These are phyloP conservation scores for Cactoblastis cactorum DNA, from an alignment of 2,888 invertebrate species.

Conservation along the genomic window DNA sequence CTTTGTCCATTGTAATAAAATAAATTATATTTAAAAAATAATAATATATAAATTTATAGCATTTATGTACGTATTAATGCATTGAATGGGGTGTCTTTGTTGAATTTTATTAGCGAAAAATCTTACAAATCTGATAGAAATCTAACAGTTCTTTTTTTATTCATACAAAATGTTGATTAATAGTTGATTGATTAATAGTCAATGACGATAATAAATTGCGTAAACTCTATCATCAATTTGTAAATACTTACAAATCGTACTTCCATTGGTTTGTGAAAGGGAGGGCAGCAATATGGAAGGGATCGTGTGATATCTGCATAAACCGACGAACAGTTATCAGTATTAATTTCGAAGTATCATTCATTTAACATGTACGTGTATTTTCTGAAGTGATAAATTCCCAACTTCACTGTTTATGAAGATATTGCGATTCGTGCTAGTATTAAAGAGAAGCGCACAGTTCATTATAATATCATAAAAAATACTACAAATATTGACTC, in stretches of 20 bases:
- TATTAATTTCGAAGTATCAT: constrained; percentile 47
- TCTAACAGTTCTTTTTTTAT: constrained; percentile 36
- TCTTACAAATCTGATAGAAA: constrained; percentile 25
- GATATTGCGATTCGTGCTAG: constrained; percentile 57
- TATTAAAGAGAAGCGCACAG: constrained; percentile 68
- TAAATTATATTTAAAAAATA: constrained; percentile 25
- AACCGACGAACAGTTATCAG: constrained; percentile 43
- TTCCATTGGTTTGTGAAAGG: constrained; percentile 40
- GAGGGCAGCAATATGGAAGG: constrained; percentile 35
- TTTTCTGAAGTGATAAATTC: constrained; percentile 22
- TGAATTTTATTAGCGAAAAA: constrained; percentile 21
- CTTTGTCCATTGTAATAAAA: constrained; percentile 45
- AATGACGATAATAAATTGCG: constrained; percentile 41
- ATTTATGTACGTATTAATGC: constrained; percentile 41
- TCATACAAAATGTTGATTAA: constrained; percentile 19
- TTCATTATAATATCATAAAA: constrained; percentile 58
- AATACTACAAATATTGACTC: constrained; percentile 29
- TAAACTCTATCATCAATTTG: constrained; percentile 46
- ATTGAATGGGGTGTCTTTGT: constrained; percentile 43
- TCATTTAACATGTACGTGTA: constrained; percentile 22
- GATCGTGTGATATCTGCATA: constrained; percentile 58
- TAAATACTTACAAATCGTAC: constrained; percentile 51
- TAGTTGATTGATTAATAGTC: too few species aligned
- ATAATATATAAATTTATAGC: constrained; percentile 26
- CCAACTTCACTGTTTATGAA: constrained; percentile 45